phyloP scores from a whole-genome alignment of 2,888 invertebrate species.

The Thysanoteuthis rhombus region DNA sequence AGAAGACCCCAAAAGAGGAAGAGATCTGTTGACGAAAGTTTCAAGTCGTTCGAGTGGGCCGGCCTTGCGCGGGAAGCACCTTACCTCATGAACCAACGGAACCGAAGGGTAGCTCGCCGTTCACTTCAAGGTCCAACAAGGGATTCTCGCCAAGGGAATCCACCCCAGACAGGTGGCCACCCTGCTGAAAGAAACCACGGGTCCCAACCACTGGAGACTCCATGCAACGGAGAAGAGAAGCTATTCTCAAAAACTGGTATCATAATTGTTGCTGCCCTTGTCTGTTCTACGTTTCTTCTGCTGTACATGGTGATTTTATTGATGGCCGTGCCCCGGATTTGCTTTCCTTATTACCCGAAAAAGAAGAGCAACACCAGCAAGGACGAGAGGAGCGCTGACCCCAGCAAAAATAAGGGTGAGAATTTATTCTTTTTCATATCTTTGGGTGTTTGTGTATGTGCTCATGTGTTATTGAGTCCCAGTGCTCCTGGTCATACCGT shows the following conservation, averaged over 20 bases:
- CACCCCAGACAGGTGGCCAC: no score
- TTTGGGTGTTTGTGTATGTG: no score
- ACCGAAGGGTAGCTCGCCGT: no score
- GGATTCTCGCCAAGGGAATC: not conserved
- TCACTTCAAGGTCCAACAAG: not conserved
- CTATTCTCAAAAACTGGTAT: not conserved
- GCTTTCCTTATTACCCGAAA: constrained; percentile 23
- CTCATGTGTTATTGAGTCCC: no score
- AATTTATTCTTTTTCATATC: no score
- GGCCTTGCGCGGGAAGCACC: not conserved
- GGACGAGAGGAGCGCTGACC: not conserved
- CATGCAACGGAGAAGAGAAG: not conserved
- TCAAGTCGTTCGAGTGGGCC: not conserved
- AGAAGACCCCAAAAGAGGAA: not conserved
- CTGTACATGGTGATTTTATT: not conserved
- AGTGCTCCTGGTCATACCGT: no score
- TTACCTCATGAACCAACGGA: no score
- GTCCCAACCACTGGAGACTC: not conserved
- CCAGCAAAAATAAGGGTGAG: not conserved
- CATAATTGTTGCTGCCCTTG: not conserved
- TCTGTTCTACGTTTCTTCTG: not conserved
- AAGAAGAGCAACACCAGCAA: not conserved
- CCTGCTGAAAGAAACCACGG: not conserved
- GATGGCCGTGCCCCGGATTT: not conserved
- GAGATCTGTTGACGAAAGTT: not conserved